Evolutionary conservation across 2,888 invertebrate genomes (phyloP).

Genomic region (Ypsolopha sequella): DNA sequence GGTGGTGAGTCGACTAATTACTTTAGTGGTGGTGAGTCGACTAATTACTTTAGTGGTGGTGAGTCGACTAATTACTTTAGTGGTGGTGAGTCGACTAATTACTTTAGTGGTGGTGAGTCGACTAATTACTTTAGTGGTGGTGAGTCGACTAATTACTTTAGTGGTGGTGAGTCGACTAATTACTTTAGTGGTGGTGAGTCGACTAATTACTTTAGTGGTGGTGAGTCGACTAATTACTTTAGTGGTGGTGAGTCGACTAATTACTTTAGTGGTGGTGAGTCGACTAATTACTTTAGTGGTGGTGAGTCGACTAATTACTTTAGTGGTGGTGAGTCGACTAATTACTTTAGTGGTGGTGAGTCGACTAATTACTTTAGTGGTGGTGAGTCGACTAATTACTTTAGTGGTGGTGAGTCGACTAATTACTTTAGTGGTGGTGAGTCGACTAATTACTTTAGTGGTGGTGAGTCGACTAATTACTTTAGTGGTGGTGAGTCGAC

Average conservation of each 20-base stretch:
- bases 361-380: constrained; percentile 2
- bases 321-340: constrained; percentile 1
- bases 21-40: constrained; percentile 1
- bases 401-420: constrained; percentile 2
- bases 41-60: constrained; percentile 3
- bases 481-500: constrained; percentile 2
- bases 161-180: constrained; percentile 1
- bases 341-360: constrained; percentile 2
- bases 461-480: background rate
- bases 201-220: constrained; percentile 3
- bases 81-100: constrained; percentile 1
- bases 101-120: constrained; percentile 1
- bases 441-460: constrained; percentile 1
- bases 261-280: constrained; percentile 2
- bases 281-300: constrained; percentile 3
- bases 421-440: constrained; percentile 3
- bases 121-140: constrained; percentile 3
- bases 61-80: constrained; percentile 1
- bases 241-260: constrained; percentile 1
- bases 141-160: constrained; percentile 1
- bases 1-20: constrained; percentile 1
- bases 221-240: constrained; percentile 1
- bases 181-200: constrained; percentile 1
- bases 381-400: background rate
- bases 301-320: background rate